phyloP scores from a whole-genome alignment of 2,113 vertebrate genomes.

The Cairina moschata region DNA sequence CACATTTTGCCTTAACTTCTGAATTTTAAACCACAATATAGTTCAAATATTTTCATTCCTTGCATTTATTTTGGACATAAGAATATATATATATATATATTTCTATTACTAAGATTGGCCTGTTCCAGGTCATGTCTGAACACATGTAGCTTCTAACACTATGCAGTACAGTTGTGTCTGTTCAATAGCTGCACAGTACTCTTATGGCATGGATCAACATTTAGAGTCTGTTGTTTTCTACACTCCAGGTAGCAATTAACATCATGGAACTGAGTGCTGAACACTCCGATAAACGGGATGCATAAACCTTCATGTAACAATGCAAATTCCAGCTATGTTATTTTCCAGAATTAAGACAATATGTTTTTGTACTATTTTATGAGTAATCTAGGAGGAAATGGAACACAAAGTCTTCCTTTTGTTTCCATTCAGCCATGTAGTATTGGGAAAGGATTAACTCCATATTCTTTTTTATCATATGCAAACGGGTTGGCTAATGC shows the following conservation, averaged over 20 bases:
- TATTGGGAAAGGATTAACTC: slow-evolving; percentile 26
- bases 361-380: neutral
- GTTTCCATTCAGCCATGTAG: neutral
- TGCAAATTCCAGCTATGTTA: neutral
- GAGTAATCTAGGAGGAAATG: neutral
- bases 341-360: slow-evolving; percentile 4
- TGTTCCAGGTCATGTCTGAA: neutral
- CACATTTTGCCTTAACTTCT: neutral
- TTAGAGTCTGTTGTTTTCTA: neutral
- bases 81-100: neutral
- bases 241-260: neutral
- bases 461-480: slow-evolving; percentile 28
- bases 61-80: neutral
- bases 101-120: no score
- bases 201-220: neutral
- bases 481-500: slow-evolving; percentile 1
- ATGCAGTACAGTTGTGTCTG: neutral
- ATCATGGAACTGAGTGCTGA: neutral
- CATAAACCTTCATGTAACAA: neutral
- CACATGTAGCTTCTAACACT: neutral
- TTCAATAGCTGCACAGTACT: neutral
- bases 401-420: slow-evolving; percentile 6
- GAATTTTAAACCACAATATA: neutral
- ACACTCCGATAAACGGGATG: neutral
- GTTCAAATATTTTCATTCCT: neutral